Evolutionary conservation across 2,113 vertebrate genomes (phyloP), one percentile per base, ranked within the genome.

Genomic region (Engraulis encrasicolus): DNA sequence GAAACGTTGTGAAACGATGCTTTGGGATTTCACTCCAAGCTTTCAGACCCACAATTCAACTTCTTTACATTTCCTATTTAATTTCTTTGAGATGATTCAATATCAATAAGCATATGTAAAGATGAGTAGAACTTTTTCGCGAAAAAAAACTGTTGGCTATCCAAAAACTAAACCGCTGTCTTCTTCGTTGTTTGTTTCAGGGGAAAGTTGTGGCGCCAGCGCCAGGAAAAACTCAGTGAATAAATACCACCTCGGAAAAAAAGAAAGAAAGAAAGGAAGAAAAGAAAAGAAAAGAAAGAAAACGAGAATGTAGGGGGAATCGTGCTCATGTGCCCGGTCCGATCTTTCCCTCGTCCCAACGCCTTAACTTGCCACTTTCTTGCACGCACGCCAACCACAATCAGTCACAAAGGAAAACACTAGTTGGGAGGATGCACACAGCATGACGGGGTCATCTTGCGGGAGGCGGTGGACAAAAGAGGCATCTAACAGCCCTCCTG

Each of bases 1-100:
- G 91, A 89, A 91, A 87, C 66, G 66, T 31, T 12, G 2, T 74
- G 27, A 34, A 27, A 74, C 0, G 66, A 74, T 11, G 31, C 66
- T 34, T 34, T 31, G 11, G 27, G 11, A 34, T 74, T 74, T 74
- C 12, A 45, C 9, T 27, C 3, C 12, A 36, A 31, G 66, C 17
- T 74, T 34, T 74, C 12, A 74, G 31, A 12, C 15, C 0, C 11
- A 74, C 34, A 74, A 14, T 74, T 74, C 31, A 31, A 74, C 11
- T 34, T 15, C 34, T 34, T 34, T 15, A 34, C 12, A 34, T 74
- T 5, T 2, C 27, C 31, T 34, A 14, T 31, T 34, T 34, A 5
- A 6, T 58, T 58, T 6, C 20, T n/a, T 58, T 58, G 20, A n/a
- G 23, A 19, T 4, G 23, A 58, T 23, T 6, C 18, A 6, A 58